Base-by-base conservation (phyloP, 2,888 invertebrate genomes). In the Sthenelais limicola region DNA sequence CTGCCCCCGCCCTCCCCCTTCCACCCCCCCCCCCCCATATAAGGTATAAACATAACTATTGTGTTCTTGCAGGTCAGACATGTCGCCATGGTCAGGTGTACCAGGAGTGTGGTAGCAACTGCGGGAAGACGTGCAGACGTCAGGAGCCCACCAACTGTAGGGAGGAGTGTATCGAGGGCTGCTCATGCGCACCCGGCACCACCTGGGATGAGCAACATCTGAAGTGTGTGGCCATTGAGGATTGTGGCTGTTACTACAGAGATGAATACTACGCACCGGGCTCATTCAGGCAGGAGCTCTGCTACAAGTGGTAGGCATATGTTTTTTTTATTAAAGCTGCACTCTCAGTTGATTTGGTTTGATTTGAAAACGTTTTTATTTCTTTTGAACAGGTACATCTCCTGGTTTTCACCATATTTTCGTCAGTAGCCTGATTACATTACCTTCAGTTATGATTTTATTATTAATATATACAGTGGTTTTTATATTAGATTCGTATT, bases 151-250 rank as follows among this genome's bases (percentile, higher is more conserved):
- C 56, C 9, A 28, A 48, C n/a, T 87, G 87, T 77, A 79, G 78
- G 28, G 75, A 85, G 12, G 24, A 87, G 82, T 96, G 96, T 82
- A 94, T 94, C 0, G 96, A 96, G 86, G 97, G 96, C 0, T 97
- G 97, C 87, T 94, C 94, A 73, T 97, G 97, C 84, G 94, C 94
- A 0, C 89, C 90, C 26, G 74, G 76, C 26, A 48, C 72, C 38
- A 47, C 62, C 30, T 76, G 32, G 35, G 80, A 80, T 48, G 74
- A 77, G n/a, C 76, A 78, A 30, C 47, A 28, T n/a, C 43, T 73
- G 12, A 68, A 52, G 7, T 80, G 80, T 58, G 79, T 80, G 5
- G 48, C 72, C 3, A 35, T 68, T 3, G n/a, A 28, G 3, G 33
- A 79, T 51, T 80, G 80, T 68, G 73, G 76, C 33, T 80, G 80